Evolutionary conservation across 2,113 vertebrate genomes (phyloP).

Genomic region (Sclerurus mexicanus): DNA sequence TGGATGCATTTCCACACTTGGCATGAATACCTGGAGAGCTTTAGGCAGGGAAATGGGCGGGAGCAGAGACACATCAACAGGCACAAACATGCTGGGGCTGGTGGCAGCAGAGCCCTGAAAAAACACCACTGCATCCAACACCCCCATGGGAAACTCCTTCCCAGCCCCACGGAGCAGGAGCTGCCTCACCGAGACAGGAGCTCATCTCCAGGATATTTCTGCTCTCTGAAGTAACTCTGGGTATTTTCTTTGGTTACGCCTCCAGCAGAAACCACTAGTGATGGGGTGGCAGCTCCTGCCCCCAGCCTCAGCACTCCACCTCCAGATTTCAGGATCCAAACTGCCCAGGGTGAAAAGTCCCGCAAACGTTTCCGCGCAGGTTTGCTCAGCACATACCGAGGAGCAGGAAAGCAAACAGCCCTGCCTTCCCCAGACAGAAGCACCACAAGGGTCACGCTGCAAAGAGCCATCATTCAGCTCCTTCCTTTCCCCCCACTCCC

Average conservation of each 20-base stretch:
- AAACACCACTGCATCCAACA: background rate
- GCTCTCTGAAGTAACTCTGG: background rate
- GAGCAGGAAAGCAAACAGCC: background rate
- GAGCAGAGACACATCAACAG: background rate
- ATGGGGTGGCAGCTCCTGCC: background rate
- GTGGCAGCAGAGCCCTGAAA: background rate
- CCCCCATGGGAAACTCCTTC: background rate
- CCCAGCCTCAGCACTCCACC: background rate
- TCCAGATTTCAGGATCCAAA: background rate
- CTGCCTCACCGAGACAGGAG: background rate
- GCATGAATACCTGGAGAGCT: background rate
- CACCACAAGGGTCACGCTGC: accelerated
- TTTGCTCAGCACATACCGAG: background rate
- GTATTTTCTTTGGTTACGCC: background rate
- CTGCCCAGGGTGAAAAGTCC: accelerated
- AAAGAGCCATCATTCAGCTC: accelerated
- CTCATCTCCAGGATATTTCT: background rate
- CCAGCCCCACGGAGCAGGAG: background rate
- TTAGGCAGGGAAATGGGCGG: background rate
- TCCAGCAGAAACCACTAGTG: background rate
- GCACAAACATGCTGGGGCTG: background rate
- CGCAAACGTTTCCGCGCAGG: accelerated
- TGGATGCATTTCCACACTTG: background rate
- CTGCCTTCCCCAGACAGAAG: background rate
- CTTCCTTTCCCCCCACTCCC: background rate